Base-by-base conservation (phyloP, 2,113 vertebrate species). In the Pseudorhombus dupliciocellatus region DNA sequence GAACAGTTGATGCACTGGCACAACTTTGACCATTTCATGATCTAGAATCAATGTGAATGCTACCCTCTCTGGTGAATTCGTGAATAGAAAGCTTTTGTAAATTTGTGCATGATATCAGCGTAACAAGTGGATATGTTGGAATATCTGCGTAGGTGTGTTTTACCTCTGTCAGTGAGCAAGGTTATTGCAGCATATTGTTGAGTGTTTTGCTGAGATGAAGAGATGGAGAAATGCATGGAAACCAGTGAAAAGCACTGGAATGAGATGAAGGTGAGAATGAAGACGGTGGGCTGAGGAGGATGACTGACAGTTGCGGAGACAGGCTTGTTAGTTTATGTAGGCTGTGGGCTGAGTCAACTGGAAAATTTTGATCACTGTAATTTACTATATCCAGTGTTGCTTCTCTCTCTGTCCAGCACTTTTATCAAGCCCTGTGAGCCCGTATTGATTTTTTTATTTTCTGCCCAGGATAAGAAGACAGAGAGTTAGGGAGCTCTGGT, bases 381-480 rank as follows among this genome's bases (percentile, higher is more conserved):
- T 98, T 98, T 96, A 96, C 96, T 96, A 93, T 95, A 95, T 96
- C 95, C 94, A 96, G 95, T 93, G 76, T 84, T 91, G 93, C 94
- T 93, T 94, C 95, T 94, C 94, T 92, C 93, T 93, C 93, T 87
- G 90, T 95, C 95, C 92, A 89, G 94, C 90, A 92, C 95, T 95
- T 96, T 96, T 96, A 97, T 98, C 97, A 97, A 96, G 96, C 92
- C 85, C 91, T 92, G 93, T 95, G 96, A 95, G 95, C 94, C 79
- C 65, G 93, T 99, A 99, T 98, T 98, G 97, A 99, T 98, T 98
- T 98, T 97, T 97, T 97, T 98, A 98, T 98, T 98, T 98, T 98
- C 96, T 98, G 90, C 95, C 94, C 94, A 95, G 96, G 96, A 96
- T 96, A 96, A 97, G 97, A 97, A 98, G 97, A 99, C 96, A 98